These are phyloP conservation scores for Neoitamus cyanurus DNA, from an alignment of 2,888 invertebrate species.

Conservation along the genomic window DNA sequence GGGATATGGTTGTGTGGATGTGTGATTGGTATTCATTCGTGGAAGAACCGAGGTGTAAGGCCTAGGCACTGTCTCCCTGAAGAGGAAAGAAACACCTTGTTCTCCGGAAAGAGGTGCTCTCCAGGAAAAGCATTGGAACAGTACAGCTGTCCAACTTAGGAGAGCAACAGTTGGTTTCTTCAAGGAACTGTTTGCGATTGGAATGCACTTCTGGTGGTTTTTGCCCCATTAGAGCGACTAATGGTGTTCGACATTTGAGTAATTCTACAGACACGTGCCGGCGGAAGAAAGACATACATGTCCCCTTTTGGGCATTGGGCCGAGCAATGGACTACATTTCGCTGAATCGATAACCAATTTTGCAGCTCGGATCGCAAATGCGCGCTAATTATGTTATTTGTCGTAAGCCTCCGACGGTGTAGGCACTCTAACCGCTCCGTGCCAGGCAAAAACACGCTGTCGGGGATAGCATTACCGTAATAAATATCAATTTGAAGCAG, in stretches of 20 bases:
- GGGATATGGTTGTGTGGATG: no score
- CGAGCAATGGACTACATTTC: neutral
- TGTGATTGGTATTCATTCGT: no score
- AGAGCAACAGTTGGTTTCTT: neutral
- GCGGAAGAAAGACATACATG: neutral
- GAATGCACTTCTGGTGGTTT: neutral
- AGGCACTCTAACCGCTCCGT: neutral
- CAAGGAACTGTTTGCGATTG: neutral
- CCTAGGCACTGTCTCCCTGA: neutral
- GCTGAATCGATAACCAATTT: neutral
- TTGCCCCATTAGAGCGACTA: neutral
- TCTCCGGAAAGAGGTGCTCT: neutral
- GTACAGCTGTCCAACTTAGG: neutral
- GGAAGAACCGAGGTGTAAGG: neutral
- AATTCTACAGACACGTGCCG: neutral
- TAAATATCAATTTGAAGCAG: constrained; percentile 30
- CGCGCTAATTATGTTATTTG: neutral
- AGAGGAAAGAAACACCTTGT: neutral
- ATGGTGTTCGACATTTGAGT: neutral
- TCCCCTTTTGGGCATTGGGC: neutral
- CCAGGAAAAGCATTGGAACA: neutral
- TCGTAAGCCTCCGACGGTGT: neutral
- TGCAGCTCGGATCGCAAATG: neutral
- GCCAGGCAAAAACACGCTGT: neutral
- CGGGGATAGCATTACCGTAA: constrained; percentile 25